Evolutionary conservation across 2,113 vertebrate species (phyloP).

Genomic region (Rhodinocichla rosea): DNA sequence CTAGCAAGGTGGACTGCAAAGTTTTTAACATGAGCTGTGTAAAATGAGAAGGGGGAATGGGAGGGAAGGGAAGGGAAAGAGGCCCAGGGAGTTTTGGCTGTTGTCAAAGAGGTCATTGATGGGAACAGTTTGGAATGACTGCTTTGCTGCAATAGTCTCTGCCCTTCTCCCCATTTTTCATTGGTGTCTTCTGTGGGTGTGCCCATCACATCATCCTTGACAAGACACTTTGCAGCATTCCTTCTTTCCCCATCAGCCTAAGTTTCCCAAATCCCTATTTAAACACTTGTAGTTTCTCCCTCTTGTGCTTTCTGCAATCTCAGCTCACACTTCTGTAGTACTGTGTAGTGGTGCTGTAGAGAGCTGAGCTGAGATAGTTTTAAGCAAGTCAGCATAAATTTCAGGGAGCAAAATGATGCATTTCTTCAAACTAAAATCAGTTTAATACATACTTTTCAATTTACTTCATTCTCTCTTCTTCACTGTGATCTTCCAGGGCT

Average conservation of each 20-base stretch:
- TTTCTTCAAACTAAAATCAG: neutral
- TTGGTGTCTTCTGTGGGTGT: neutral
- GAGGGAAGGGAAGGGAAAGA: neutral
- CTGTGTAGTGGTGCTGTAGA: neutral
- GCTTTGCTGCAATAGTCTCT: neutral
- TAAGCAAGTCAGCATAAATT: neutral
- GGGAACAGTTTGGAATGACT: neutral
- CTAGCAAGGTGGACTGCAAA: neutral
- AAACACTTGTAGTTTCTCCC: neutral
- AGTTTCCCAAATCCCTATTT: neutral
- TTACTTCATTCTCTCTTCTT: neutral
- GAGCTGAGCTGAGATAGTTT: neutral
- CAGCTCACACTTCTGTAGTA: neutral
- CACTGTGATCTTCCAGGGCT: neutral
- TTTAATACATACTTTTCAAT: neutral
- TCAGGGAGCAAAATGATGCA: neutral
- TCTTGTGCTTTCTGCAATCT: neutral
- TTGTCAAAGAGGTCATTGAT: neutral
- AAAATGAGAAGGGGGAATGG: neutral
- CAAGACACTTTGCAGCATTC: neutral
- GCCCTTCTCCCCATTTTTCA: neutral
- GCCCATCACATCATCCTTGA: neutral
- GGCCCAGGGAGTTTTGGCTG: neutral
- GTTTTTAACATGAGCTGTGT: neutral
- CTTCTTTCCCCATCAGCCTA: neutral